Percentiles rank a stretch among this genome's conserved stretches.
phyloP scores from a whole-genome alignment of 2,113 vertebrate species.

The Heliornis fulica region DNA sequence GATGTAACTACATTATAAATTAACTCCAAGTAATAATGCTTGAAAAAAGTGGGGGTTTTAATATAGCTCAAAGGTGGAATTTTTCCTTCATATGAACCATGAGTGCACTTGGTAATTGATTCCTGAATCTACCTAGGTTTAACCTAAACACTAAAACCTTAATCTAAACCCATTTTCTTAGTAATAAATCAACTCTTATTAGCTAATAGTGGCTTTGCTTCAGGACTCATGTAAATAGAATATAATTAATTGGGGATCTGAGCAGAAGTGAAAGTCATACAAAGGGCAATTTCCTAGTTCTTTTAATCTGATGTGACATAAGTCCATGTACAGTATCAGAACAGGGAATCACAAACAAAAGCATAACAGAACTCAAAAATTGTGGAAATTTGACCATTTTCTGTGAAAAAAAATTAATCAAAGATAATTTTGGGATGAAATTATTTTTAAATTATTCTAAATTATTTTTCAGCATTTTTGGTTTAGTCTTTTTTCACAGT shows the following conservation, averaged over 20 bases:
- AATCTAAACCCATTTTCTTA: background rate
- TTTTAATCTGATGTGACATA: background rate
- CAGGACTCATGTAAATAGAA: background rate
- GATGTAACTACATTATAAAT: background rate
- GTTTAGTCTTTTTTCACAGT: background rate
- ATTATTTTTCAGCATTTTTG: background rate
- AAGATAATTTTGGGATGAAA: background rate
- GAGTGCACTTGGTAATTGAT: background rate
- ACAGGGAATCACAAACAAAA: background rate
- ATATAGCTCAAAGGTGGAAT: background rate
- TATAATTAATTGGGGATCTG: background rate
- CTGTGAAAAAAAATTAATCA: background rate
- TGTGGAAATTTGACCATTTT: background rate
- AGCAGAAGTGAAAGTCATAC: background rate
- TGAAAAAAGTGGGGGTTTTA: rapidly evolving
- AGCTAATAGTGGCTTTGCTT: background rate
- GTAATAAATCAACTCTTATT: background rate
- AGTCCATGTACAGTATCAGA: background rate
- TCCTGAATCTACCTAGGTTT: background rate
- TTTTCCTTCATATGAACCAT: background rate
- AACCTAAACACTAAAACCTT: background rate
- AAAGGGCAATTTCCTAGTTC: background rate
- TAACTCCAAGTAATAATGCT: background rate
- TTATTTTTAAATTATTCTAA: too few relatives aligned
- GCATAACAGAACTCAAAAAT: background rate